Evolutionary conservation across 2,888 invertebrate genomes (phyloP), one percentile per base, ranked within the genome.

Genomic region (Microplitis deprimator): DNA sequence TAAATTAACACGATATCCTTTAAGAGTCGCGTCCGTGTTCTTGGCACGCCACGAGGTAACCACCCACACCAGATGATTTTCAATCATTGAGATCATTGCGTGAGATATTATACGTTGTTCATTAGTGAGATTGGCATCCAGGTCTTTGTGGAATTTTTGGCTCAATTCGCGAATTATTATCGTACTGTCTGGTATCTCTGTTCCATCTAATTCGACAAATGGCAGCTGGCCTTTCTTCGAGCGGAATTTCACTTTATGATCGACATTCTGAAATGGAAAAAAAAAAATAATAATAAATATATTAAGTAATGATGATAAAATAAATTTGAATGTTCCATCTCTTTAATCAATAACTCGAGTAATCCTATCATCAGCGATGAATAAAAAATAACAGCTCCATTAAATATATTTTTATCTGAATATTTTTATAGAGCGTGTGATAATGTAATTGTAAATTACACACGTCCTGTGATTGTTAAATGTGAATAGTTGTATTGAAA

Each of bases 151-250:
- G 89, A 95, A 96, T 88, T 95, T 94, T 87, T 95, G 93, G 65
- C 96, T 93, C 78, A 98, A 91, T 87, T 97, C 96, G 87, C 96
- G 95, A 86, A 98, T 95, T 87, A 98, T 97, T 86, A 97, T 94
- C 81, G 95, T 93, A 88, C 97, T 97, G 91, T 98, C 98, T 69
- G 97, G 95, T 82, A 97, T 94, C 91, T 98, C 97, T 88, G 97
- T 96, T 65, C 98, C 98, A 89, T 98, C 98, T 80, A 98, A 90
- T 90, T 98, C 97, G 83, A 98, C 93, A 91, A 98, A 98, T 59
- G 98, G 98, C 85, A 98, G 92, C 90, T 96, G 96, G 68, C 97
- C 97, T 90, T 98, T 98, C 92, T 96, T 96, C 85, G 97, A 97
- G 85, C 96, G 95, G 92, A 95, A 96, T 89, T 96, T 96, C 92